Conservation (phyloP, 2,888 invertebrate genomes). For the Oscheius sp. region DNA sequence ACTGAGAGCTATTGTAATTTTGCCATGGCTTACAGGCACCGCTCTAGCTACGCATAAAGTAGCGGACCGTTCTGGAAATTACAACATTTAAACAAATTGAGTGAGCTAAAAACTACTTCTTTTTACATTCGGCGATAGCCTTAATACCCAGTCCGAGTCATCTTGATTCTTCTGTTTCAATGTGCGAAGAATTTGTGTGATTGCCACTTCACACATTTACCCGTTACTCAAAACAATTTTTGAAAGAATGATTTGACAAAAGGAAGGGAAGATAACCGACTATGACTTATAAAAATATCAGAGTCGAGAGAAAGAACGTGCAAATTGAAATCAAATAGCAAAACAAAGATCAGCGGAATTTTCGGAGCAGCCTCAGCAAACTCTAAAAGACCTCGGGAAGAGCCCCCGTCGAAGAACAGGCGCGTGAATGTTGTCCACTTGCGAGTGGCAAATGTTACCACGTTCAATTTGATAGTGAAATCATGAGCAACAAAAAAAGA, state of each 20-base stretch:
- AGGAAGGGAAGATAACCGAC: not conserved
- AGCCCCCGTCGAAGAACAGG: too few relatives aligned
- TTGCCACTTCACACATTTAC: not conserved
- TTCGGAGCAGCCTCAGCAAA: too few relatives aligned
- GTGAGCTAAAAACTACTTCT: not conserved
- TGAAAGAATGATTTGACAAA: not conserved
- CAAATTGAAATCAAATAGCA: not conserved
- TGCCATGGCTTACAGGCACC: constrained; percentile 15
- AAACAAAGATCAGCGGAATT: too few relatives aligned
- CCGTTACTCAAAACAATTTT: not conserved
- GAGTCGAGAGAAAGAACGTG: not conserved
- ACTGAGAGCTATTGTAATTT: constrained; percentile 3
- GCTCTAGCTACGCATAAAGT: constrained; percentile 27
- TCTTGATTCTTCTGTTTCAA: constrained; percentile 4
- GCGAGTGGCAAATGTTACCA: too few relatives aligned
- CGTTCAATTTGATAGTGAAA: too few relatives aligned
- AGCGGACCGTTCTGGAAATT: constrained; percentile 27
- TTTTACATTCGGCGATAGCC: not conserved
- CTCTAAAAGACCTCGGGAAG: too few relatives aligned
- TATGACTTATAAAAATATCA: not conserved
- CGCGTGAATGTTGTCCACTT: too few relatives aligned
- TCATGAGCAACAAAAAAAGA: too few relatives aligned
- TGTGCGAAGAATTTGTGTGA: not conserved
- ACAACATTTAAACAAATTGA: not conserved
- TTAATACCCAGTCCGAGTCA: not conserved